A percentile compares a stretch with the other conserved stretches of the same genome.
These are phyloP conservation scores for Drosophila micromelanica DNA, from an alignment of 1,140 invertebrate species.

Conservation along the genomic window DNA sequence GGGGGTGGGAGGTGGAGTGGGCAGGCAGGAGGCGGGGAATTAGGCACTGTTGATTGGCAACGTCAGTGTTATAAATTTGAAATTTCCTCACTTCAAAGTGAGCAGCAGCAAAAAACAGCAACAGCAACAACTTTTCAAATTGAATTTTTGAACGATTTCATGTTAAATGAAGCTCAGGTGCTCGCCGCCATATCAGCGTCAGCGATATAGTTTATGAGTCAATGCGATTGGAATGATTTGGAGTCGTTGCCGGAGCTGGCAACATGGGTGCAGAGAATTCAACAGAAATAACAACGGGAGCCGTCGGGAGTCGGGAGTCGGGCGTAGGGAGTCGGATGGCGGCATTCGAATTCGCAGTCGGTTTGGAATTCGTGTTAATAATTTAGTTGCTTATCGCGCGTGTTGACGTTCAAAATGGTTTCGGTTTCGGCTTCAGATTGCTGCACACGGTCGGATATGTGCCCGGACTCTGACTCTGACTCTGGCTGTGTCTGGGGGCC, in stretches of 20 bases:
- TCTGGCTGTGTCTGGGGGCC: background rate
- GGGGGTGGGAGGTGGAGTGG: background rate
- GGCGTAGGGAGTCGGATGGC: background rate
- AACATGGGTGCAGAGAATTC: constrained; percentile 51
- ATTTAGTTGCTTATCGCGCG: constrained; percentile 80
- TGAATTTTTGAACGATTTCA: constrained; percentile 69
- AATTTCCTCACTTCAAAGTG: constrained; percentile 49
- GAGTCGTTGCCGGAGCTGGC: constrained; percentile 9
- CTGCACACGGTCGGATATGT: constrained; percentile 4
- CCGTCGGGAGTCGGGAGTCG: constrained; percentile 15
- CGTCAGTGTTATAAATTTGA: constrained; percentile 64
- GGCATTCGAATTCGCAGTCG: constrained; percentile 15
- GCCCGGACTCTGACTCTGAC: background rate
- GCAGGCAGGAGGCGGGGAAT: background rate
- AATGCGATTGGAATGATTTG: constrained; percentile 32
- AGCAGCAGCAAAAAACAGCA: background rate
- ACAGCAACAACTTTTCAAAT: constrained; percentile 52
- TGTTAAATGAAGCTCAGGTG: constrained; percentile 51
- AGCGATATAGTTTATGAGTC: constrained; percentile 75
- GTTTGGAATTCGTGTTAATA: constrained; percentile 75
- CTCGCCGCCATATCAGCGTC: constrained; percentile 45
- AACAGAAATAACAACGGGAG: constrained; percentile 65
- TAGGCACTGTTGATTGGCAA: constrained; percentile 48
- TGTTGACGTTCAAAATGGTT: constrained; percentile 79
- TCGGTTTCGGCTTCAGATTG: constrained; percentile 35